Evolutionary conservation across 1,140 invertebrate genomes (phyloP), one percentile per base, ranked within the genome.

Genomic region (Drosophila yakuba): DNA sequence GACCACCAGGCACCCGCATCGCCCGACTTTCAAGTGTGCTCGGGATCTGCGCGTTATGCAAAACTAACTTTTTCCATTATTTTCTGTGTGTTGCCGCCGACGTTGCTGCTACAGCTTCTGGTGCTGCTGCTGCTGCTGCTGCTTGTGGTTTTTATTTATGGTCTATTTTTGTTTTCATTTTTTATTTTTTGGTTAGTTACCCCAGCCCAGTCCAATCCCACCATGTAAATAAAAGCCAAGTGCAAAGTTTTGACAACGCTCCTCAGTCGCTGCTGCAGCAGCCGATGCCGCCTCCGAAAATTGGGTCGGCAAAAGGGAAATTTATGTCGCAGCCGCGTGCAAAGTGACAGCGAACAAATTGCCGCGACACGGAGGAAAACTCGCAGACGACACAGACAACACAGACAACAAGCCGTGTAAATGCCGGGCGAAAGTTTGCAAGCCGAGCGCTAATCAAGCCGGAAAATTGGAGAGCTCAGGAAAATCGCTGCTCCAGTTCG

Each of bases 61-160:
- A 86, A 86, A 88, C 82, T 89, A 88, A 88, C 84, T 88, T 88
- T 88, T 88, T 89, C 84, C 84, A 88, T 88, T 88, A 88, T 89
- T 88, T 84, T 89, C 78, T 69, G 74, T 80, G 81, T 74, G 58
- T 56, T 68, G 71, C 80, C 57, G 74, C 50, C 14, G 58, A 50
- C 44, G 62, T 25, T 43, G 45, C 57, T 72, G 35, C 57, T 54
- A 32, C 43, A 55, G 59, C 71, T 20, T 20, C 20, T 20, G 20
- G 20, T 20, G 20, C 1, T 68, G 61, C 73, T 38, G 45, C 57
- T 66, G 20, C 57, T 58, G 44, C 43, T 59, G 55, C 71, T 72
- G 64, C 73, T 88, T 88, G 83, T 74, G 83, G 72, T 80, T 88
- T 89, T 88, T 88, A 89, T 88, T 88, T 88, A 88, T 89, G 84